Percentiles rank a stretch among this genome's conserved stretches.
Conservation (phyloP, 37 sponge, comb jelly and placozoan genomes). For the Chondrilla cf. caribensis region DNA sequence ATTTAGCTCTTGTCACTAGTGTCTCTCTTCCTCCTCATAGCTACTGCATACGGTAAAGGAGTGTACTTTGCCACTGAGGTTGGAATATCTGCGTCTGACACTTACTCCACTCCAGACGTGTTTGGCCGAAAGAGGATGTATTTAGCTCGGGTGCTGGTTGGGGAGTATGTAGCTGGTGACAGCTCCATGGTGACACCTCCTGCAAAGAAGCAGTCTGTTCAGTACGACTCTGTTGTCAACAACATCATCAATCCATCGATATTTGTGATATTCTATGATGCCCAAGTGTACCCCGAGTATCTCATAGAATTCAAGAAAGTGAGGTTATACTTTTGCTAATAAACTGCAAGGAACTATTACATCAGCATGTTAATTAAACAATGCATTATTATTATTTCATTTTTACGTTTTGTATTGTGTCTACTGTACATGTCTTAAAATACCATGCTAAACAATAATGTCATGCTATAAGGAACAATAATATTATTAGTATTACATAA, state of each 20-base stretch:
- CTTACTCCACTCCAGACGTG: conserved; percentile 36
- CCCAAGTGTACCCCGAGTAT: conserved; percentile 75
- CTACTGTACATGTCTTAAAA: too few species aligned
- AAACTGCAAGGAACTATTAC: too few species aligned
- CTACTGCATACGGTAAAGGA: conserved; percentile 33
- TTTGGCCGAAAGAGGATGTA: conserved; percentile 37
- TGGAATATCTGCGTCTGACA: conserved; percentile 7
- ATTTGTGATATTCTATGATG: conserved; percentile 61
- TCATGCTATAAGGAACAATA: too few species aligned
- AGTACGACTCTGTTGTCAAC: conserved; percentile 67
- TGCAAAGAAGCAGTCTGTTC: conserved; percentile 32
- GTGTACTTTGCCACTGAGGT: conserved; percentile 47
- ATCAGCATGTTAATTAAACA: too few species aligned
- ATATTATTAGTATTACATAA: too few species aligned
- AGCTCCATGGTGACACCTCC: conserved; percentile 20
- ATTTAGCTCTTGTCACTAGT: too few species aligned
- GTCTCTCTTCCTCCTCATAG: conserved; percentile 21
- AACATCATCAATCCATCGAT: conserved; percentile 46
- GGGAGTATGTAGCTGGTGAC: conserved; percentile 29
- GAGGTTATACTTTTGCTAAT: not conserved
- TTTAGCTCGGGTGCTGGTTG: conserved; percentile 32
- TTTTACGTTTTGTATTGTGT: too few species aligned
- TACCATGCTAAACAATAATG: too few species aligned
- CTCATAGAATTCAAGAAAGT: conserved; percentile 35
- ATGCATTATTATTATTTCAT: too few species aligned